Evolutionary conservation across 2,797 vertebrate species (phyloP).

Genomic region (Urosaurus nigricauda): DNA sequence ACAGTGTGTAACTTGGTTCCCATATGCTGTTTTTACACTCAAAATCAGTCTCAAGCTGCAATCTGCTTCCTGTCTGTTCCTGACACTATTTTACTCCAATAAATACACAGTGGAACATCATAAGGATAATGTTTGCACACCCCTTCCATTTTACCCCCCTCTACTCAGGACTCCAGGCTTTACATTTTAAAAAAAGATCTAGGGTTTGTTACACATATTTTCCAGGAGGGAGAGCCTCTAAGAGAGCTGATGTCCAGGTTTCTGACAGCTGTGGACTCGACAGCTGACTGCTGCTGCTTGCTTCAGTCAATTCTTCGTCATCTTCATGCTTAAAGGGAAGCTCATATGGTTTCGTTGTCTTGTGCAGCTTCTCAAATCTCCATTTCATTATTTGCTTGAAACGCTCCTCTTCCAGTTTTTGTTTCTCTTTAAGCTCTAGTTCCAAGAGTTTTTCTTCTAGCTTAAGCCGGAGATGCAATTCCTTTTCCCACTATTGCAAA

Average conservation of each 20-base stretch:
- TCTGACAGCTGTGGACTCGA: slow-evolving; percentile 25
- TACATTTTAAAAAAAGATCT: background rate
- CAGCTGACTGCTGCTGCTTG: slow-evolving; percentile 20
- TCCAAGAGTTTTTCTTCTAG: slow-evolving; percentile 46
- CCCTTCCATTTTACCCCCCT: background rate
- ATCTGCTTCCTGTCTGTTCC: background rate
- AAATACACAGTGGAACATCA: background rate
- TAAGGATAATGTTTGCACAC: background rate
- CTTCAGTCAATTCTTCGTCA: background rate
- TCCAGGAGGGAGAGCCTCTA: background rate
- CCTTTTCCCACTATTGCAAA: slow-evolving; percentile 66
- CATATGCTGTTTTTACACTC: too few relatives aligned
- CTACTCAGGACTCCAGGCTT: background rate
- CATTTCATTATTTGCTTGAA: slow-evolving; percentile 66
- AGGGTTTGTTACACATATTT: slow-evolving; percentile 13
- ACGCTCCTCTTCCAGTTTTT: slow-evolving; percentile 35
- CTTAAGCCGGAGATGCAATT: slow-evolving; percentile 34
- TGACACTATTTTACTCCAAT: background rate
- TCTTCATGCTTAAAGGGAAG: slow-evolving; percentile 46
- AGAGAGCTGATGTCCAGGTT: background rate
- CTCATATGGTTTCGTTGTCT: slow-evolving; percentile 65
- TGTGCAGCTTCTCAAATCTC: slow-evolving; percentile 61
- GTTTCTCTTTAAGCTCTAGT: slow-evolving; percentile 53
- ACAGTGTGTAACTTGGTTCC: background rate
- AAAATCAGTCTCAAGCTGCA: background rate